A percentile compares a stretch with the other conserved stretches of the same genome.
phyloP scores from a whole-genome alignment of 1,140 invertebrate genomes.

The Drosophila navojoa region DNA sequence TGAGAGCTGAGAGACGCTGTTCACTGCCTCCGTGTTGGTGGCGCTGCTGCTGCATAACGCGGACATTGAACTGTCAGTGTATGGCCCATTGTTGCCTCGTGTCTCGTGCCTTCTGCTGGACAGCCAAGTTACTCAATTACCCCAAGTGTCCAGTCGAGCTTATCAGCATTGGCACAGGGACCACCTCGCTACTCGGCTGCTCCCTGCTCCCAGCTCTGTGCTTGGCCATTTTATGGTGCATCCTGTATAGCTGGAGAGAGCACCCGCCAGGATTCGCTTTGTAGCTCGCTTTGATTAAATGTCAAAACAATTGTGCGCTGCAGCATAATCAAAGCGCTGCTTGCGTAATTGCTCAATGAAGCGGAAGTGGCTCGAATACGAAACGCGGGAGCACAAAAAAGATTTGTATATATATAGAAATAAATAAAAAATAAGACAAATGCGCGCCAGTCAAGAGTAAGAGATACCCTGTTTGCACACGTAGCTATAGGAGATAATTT shows the following conservation, averaged over 20 bases:
- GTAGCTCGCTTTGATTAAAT: constrained; percentile 71
- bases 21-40: not conserved
- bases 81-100: constrained; percentile 14
- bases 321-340: constrained; percentile 70
- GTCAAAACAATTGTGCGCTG: constrained; percentile 74
- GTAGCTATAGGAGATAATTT: no score
- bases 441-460: not conserved
- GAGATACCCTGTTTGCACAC: not conserved
- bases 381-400: not conserved
- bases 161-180: constrained; percentile 41
- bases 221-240: constrained; percentile 35
- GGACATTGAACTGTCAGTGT: constrained; percentile 63
- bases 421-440: constrained; percentile 21
- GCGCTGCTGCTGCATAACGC: constrained; percentile 17
- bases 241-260: constrained; percentile 15
- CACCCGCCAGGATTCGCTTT: constrained; percentile 24
- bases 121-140: constrained; percentile 68
- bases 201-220: not conserved
- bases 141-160: constrained; percentile 72
- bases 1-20: not conserved
- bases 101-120: not conserved
- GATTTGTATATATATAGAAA: not conserved
- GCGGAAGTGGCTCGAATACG: constrained; percentile 59
- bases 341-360: constrained; percentile 78
- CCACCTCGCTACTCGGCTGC: not conserved